Conservation (phyloP, 2,113 vertebrate genomes). For the Sula dactylatra region DNA sequence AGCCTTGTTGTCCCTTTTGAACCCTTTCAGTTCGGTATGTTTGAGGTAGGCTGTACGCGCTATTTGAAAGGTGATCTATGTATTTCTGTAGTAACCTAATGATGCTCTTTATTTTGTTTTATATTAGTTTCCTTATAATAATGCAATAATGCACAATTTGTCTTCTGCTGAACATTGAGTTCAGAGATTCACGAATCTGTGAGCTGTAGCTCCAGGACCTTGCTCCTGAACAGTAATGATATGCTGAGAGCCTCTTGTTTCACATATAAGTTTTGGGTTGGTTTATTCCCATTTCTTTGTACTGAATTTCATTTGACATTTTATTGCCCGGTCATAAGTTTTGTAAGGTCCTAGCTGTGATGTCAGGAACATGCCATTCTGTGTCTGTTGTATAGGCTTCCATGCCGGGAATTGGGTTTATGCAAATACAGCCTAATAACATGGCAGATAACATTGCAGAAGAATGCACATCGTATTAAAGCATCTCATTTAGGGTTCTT, state of each 20-base stretch:
- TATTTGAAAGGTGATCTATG: not conserved
- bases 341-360: not conserved
- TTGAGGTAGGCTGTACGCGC: not conserved
- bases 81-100: not conserved
- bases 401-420: not conserved
- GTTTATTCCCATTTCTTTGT: not conserved
- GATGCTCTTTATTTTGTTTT: not conserved
- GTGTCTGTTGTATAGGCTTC: not conserved
- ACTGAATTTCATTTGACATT: not conserved
- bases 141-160: not conserved
- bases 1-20: not conserved
- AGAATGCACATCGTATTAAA: not conserved
- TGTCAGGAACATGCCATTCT: not conserved
- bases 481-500: not conserved
- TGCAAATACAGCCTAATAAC: not conserved
- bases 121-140: not conserved
- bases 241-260: not conserved
- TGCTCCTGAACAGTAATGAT: not conserved
- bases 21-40: not conserved
- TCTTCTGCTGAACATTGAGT: not conserved
- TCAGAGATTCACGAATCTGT: not conserved
- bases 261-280: not conserved
- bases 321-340: not conserved
- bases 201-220: not conserved
- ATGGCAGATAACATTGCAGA: not conserved